A percentile compares a stretch with the other conserved stretches of the same genome.
These are phyloP conservation scores for Cosmopolites sordidus DNA, from an alignment of 2,888 invertebrate genomes.

Conservation along the genomic window DNA sequence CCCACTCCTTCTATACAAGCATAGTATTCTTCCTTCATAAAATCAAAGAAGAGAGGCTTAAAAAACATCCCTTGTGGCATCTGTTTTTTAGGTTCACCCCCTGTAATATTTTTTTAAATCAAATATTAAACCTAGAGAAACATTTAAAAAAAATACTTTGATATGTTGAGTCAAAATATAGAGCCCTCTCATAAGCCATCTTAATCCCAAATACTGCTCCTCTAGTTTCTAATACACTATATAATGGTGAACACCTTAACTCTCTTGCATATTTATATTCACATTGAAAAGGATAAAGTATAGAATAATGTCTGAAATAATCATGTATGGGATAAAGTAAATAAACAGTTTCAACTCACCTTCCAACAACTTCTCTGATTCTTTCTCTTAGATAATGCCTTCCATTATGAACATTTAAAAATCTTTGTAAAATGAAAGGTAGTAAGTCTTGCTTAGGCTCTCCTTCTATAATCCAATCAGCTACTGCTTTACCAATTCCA, in stretches of 20 bases:
- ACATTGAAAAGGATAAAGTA: constrained; percentile 56
- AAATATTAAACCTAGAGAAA: constrained; percentile 1
- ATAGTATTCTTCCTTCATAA: constrained; percentile 65
- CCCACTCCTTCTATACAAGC: constrained; percentile 74
- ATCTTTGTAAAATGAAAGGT: constrained; percentile 62
- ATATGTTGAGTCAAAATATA: constrained; percentile 60
- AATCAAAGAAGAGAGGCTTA: constrained; percentile 66
- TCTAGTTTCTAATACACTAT: constrained; percentile 59
- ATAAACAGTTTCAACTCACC: constrained; percentile 35
- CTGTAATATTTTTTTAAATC: constrained; percentile 36
- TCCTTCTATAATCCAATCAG: constrained; percentile 66
- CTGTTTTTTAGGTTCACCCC: constrained; percentile 49
- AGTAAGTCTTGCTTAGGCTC: constrained; percentile 59
- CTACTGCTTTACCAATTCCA: constrained; percentile 63
- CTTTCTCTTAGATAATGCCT: constrained; percentile 57
- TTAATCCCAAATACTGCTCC: constrained; percentile 66
- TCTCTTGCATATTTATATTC: constrained; percentile 60
- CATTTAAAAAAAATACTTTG: constrained; percentile 44
- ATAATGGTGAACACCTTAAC: constrained; percentile 64
- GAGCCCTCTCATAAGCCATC: constrained; percentile 68
- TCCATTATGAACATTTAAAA: constrained; percentile 64
- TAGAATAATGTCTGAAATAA: constrained; percentile 51
- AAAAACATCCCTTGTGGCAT: constrained; percentile 62
- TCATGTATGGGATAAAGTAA: constrained; percentile 5
- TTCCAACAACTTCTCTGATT: constrained; percentile 62